Base-by-base conservation (phyloP, 2,797 vertebrate genomes). In the Rhincodon typus region DNA sequence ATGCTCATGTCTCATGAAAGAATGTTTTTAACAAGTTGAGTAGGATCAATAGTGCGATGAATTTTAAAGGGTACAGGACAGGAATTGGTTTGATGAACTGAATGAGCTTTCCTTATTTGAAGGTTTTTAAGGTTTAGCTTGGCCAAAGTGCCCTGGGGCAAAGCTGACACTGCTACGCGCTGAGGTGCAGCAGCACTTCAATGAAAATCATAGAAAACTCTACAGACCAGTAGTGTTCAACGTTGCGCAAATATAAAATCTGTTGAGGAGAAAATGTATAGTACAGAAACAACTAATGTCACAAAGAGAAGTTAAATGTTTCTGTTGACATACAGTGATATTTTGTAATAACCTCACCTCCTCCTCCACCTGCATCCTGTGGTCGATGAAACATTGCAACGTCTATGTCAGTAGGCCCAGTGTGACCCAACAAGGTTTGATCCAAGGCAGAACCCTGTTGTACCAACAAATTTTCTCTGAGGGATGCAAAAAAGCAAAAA, bases 321-420 rank as follows among this genome's bases (percentile, higher is more conserved):
- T 84, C 19, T 7, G 67, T 42, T 21, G 8, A 23, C 2, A 38
- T 0, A 38, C 2, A 25, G 10, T 69, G 5, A 42, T 25, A 67
- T 67, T 91, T 93, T 25, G n/a, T 93, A 93, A 42, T 66, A 67
- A 38, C 30, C 95, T 95, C 82, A 94, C 88, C 96, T 84, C 93
- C 97, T 96, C 99, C 99, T 98, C 98, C 98, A 8, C 97, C 97
- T 46, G 98, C 98, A 34, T 99, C 98, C 95, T 95, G 94, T 74
- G 94, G 94, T 72, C 99, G 98, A 97, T 99, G 99, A 96, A 99
- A 99, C 98, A 99, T 99, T 96, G 99, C 99, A 94, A 99, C 98
- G 0, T 99, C 99, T 0, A 99, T 98, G 97, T 99, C 99, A 0
- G 99, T 99, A 30, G 99, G 99, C 96, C 99, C 99, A 0, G 98